phyloP scores from a whole-genome alignment of 2,113 vertebrate genomes.

The Entomyzon cyanotis region DNA sequence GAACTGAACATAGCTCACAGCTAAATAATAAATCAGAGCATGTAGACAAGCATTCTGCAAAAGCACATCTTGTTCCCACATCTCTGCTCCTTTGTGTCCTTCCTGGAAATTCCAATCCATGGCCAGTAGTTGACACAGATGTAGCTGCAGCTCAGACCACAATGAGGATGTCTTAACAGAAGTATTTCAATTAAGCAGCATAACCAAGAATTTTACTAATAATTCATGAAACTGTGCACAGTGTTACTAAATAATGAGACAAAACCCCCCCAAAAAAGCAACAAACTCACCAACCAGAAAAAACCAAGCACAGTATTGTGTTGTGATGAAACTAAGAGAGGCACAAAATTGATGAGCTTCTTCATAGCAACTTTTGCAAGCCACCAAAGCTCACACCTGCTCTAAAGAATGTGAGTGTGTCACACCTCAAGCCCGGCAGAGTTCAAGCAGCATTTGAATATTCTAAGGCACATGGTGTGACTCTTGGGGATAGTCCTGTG shows the following conservation, averaged over 20 bases:
- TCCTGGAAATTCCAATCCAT: not conserved
- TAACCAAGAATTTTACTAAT: not conserved
- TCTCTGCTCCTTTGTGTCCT: not conserved
- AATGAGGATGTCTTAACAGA: not conserved
- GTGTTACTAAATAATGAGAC: not conserved
- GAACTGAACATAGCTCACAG: slow-evolving; percentile 63
- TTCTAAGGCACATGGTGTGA: too few species aligned
- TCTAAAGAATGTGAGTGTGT: not conserved
- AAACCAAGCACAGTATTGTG: not conserved
- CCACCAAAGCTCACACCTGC: not conserved
- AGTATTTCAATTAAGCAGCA: not conserved
- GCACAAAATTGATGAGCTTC: not conserved
- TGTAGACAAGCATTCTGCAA: slow-evolving; percentile 35
- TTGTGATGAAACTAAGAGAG: not conserved
- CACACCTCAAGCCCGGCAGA: not conserved
- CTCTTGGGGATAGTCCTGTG: not conserved
- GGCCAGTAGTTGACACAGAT: not conserved
- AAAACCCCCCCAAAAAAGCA: not conserved
- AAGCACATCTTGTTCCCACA: slow-evolving; percentile 16
- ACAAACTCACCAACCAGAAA: not conserved
- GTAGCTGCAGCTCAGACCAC: not conserved
- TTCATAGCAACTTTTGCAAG: not conserved
- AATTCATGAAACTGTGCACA: not conserved
- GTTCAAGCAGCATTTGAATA: not conserved
- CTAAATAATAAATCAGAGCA: slow-evolving; percentile 81